A percentile compares a stretch with the other conserved stretches of the same genome.
Conservation (phyloP, 1,140 invertebrate species). For the Gonioctena quinquepunctata region DNA sequence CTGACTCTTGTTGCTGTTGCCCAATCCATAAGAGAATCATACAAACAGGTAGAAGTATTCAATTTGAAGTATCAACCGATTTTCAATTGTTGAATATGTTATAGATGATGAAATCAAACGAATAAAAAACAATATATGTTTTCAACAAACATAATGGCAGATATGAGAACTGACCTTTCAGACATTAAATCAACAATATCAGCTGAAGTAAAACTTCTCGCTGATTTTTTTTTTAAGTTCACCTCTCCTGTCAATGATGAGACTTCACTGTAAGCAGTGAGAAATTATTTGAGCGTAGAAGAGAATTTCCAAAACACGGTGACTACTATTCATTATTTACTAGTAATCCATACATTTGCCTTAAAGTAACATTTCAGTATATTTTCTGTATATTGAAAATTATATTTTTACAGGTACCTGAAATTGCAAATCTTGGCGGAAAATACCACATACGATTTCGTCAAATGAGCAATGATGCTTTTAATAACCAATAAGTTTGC, state of each 20-base stretch:
- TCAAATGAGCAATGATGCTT: neutral
- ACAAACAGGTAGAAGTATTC: neutral
- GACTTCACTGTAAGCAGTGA: neutral
- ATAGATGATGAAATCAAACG: neutral
- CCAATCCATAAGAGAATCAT: neutral
- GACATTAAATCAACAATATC: neutral
- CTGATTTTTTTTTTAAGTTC: neutral
- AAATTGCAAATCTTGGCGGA: neutral
- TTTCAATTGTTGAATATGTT: neutral
- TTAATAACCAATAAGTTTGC: neutral
- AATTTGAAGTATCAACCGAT: neutral
- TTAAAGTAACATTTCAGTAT: neutral
- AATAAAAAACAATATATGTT: neutral
- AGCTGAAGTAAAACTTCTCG: neutral
- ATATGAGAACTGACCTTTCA: neutral
- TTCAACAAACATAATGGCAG: neutral
- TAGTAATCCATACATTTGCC: too few species aligned
- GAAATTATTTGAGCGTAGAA: neutral
- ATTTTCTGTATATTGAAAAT: neutral
- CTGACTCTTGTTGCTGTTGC: neutral
- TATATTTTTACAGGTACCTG: neutral
- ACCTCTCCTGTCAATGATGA: neutral
- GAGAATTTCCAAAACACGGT: neutral
- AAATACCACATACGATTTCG: neutral
- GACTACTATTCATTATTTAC: too few species aligned